Conservation (phyloP, 1,140 invertebrate genomes). For the Ditylenchus dipsaci region DNA sequence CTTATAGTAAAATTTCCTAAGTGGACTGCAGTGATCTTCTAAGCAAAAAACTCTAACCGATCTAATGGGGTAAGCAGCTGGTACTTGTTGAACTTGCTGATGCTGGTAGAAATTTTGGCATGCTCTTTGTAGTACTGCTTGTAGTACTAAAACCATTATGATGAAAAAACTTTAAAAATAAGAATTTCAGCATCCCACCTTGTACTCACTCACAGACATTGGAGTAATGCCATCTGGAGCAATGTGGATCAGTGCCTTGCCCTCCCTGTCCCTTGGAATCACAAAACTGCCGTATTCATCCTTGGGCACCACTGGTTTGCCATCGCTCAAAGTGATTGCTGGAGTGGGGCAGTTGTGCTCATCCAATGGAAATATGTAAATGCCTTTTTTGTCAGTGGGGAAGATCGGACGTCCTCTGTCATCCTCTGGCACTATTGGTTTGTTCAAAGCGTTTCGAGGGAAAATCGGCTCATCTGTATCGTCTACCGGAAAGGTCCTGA, state of each 20-base stretch:
- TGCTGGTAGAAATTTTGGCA: neutral
- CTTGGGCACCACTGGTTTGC: constrained; percentile 31
- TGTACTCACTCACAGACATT: constrained; percentile 27
- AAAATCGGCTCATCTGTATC: constrained; percentile 40
- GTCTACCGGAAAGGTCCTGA: constrained; percentile 34
- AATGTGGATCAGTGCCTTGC: constrained; percentile 41
- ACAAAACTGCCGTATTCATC: constrained; percentile 35
- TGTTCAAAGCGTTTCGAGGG: constrained; percentile 34
- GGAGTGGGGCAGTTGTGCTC: constrained; percentile 35
- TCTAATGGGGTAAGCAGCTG: neutral
- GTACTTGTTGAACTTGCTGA: neutral
- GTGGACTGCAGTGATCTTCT: no score
- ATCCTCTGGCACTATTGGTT: constrained; percentile 35
- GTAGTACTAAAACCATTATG: neutral
- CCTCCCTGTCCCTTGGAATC: constrained; percentile 36
- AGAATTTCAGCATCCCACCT: constrained; percentile 19
- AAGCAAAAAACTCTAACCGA: neutral
- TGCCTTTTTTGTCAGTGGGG: constrained; percentile 24
- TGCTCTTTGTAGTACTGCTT: neutral
- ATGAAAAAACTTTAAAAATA: neutral
- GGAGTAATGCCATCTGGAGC: constrained; percentile 40
- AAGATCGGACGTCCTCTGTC: constrained; percentile 42
- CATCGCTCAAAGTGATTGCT: constrained; percentile 29
- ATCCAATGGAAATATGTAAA: constrained; percentile 37
- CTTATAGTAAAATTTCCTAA: no score